phyloP scores from a whole-genome alignment of 92 coral and sea anemone species.

The Blastomussa wellsi region DNA sequence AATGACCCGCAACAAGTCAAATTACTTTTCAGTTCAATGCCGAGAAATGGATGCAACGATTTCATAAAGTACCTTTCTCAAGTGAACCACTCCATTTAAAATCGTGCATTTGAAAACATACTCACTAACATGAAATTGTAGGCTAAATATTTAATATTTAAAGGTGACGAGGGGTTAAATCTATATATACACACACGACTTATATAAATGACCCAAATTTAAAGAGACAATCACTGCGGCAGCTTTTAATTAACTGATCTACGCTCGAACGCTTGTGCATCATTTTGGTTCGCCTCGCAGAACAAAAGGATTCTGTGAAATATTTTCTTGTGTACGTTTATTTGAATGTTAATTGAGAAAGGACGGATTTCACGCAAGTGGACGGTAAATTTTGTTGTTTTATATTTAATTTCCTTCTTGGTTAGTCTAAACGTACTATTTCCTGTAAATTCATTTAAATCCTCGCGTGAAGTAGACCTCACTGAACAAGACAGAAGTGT shows the following conservation, averaged over 20 bases:
- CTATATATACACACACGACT: conserved; percentile 11
- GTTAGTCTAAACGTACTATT: neutral
- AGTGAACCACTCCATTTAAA: neutral
- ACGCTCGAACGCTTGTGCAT: neutral
- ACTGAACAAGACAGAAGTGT: neutral
- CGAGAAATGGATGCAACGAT: neutral
- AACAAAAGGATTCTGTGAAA: neutral
- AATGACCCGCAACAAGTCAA: neutral
- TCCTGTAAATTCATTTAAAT: neutral
- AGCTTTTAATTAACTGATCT: neutral
- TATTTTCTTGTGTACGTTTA: neutral
- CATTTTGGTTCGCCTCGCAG: neutral
- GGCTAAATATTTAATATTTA: neutral
- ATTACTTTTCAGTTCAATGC: neutral
- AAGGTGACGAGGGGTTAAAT: conserved; percentile 21
- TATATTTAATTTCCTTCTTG: neutral
- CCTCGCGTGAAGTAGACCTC: neutral
- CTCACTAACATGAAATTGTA: neutral
- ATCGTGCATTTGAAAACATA: neutral
- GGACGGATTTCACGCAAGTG: neutral
- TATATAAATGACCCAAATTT: neutral
- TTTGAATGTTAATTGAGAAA: neutral
- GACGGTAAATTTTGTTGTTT: neutral
- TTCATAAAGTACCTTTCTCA: neutral
- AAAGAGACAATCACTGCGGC: neutral